A percentile compares a stretch with the other conserved stretches of the same genome.
Evolutionary conservation across 2,113 vertebrate genomes (phyloP).

Genomic region (Hoplias malabaricus): DNA sequence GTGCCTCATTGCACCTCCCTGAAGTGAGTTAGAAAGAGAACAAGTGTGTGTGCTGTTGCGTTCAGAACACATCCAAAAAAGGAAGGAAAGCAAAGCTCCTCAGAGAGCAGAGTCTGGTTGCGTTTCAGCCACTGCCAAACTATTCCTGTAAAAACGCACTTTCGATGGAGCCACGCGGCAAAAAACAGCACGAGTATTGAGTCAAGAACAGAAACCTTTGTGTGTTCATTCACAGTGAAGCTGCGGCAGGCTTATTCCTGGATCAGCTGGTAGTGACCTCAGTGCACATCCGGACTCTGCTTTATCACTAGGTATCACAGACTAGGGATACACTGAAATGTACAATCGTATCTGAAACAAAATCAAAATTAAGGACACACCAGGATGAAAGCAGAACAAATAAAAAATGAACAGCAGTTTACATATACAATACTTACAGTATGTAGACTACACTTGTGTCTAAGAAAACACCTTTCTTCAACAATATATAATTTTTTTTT

Average conservation of each 20-base stretch:
- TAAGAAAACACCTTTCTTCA: too few species aligned
- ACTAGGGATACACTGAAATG: too few species aligned
- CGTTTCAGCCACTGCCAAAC: conserved; percentile 66
- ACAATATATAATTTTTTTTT: too few species aligned
- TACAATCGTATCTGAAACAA: too few species aligned
- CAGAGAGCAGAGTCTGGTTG: conserved; percentile 46
- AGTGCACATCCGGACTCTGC: neutral
- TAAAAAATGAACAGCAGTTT: too few species aligned
- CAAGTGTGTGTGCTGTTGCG: conserved; percentile 25
- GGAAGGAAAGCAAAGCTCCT: conserved; percentile 69
- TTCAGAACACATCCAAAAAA: conserved; percentile 76
- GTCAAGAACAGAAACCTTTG: neutral
- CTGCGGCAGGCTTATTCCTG: neutral
- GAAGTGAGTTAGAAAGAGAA: neutral
- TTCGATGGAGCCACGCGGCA: conserved; percentile 52
- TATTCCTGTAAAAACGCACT: conserved; percentile 73
- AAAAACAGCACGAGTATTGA: neutral
- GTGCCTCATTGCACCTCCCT: neutral
- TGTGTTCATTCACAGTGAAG: neutral
- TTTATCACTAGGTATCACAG: too few species aligned
- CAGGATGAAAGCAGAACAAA: too few species aligned
- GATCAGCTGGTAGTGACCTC: neutral
- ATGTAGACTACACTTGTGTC: too few species aligned
- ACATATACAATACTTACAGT: too few species aligned
- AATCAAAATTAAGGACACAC: too few species aligned